phyloP scores from a whole-genome alignment of 1,140 invertebrate species.

The Lordiphosa clarofinis region DNA sequence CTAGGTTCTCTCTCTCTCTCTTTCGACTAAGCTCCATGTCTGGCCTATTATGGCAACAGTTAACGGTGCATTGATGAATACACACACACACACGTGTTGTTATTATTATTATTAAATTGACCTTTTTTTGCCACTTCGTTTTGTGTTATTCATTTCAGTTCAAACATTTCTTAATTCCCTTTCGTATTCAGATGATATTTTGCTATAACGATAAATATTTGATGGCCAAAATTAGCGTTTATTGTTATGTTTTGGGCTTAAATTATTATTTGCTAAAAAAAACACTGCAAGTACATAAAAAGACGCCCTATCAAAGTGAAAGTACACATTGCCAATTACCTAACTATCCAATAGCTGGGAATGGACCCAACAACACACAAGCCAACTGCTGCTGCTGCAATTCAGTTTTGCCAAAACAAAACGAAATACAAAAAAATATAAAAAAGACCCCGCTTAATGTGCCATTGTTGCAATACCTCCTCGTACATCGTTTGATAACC shows the following conservation, averaged over 20 bases:
- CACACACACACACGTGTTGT: slow-evolving; percentile 12
- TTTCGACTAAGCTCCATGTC: slow-evolving; percentile 1
- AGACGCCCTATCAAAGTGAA: slow-evolving; percentile 55
- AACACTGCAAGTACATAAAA: slow-evolving; percentile 20
- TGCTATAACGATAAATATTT: slow-evolving; percentile 24
- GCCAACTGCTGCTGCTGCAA: slow-evolving; percentile 2
- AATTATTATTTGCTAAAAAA: slow-evolving; percentile 14
- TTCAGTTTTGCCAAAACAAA: slow-evolving; percentile 25
- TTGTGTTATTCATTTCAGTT: slow-evolving; percentile 22
- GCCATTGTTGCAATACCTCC: slow-evolving; percentile 66
- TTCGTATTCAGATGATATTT: slow-evolving; percentile 53
- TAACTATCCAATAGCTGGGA: slow-evolving; percentile 58
- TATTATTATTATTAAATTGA: slow-evolving; percentile 69
- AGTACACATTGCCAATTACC: slow-evolving; percentile 58
- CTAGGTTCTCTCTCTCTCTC: slow-evolving; percentile 18
- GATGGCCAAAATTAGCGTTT: slow-evolving; percentile 52
- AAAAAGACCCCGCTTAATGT: slow-evolving; percentile 53
- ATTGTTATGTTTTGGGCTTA: slow-evolving; percentile 38
- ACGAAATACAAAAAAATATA: slow-evolving; percentile 4
- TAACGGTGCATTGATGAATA: slow-evolving; percentile 69
- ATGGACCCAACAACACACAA: slow-evolving; percentile 49
- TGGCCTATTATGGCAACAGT: slow-evolving; percentile 57
- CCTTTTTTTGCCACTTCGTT: slow-evolving; percentile 59
- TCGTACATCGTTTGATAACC: slow-evolving; percentile 39
- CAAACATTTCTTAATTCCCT: slow-evolving; percentile 41